Conservation (phyloP, 2,888 invertebrate genomes). For the Machimus atricapillus region DNA sequence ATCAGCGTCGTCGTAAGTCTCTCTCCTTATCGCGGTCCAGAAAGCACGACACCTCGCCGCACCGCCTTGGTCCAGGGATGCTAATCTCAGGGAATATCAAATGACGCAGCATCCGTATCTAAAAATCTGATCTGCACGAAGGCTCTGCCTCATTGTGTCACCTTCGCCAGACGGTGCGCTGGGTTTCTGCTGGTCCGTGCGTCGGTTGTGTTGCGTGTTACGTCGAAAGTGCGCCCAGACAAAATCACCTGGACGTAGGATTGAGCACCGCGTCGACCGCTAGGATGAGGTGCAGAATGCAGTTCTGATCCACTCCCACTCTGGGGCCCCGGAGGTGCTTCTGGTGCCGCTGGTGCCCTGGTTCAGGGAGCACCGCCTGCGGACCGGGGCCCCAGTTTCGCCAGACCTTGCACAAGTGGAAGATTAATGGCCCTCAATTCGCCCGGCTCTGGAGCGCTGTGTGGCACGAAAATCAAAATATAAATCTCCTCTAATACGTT, state of each 20-base stretch:
- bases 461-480: conserved; percentile 43
- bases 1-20: conserved; percentile 12
- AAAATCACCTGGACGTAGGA: neutral
- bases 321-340: neutral
- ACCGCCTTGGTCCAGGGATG: neutral
- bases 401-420: conserved; percentile 34
- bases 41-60: neutral
- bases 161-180: neutral
- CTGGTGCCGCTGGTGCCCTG: neutral
- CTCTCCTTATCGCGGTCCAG: neutral
- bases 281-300: conserved; percentile 16
- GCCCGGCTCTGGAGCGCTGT: conserved; percentile 10
- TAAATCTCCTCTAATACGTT: conserved; percentile 45
- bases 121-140: neutral
- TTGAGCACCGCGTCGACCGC: neutral
- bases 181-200: neutral
- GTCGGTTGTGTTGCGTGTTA: neutral
- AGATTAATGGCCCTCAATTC: conserved; percentile 43
- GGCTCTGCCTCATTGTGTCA: conserved; percentile 4
- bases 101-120: neutral
- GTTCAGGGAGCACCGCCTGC: neutral
- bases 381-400: neutral
- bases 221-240: neutral
- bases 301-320: conserved; percentile 14
- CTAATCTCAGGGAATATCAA: conserved; percentile 26